Evolutionary conservation across 2,797 vertebrate genomes (phyloP).

Genomic region (Sebastes ruberrimus): DNA sequence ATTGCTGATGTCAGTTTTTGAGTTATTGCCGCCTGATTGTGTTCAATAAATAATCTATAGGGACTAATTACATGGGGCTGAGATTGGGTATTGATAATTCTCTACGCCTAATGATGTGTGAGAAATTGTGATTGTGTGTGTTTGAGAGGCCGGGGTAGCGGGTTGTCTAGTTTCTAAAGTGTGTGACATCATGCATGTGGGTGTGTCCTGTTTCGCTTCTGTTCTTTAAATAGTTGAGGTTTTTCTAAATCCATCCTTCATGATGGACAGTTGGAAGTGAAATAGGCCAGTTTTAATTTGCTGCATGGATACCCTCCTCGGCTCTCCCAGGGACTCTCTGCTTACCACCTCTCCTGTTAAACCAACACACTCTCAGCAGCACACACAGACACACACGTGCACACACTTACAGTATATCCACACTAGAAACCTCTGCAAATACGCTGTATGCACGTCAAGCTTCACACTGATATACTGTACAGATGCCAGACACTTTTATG

Average conservation of each 20-base stretch:
- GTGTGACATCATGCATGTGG: conserved; percentile 24
- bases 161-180: conserved; percentile 9
- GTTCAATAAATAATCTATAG: conserved; percentile 70
- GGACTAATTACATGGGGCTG: conserved; percentile 68
- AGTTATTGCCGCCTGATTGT: conserved; percentile 60
- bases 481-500: conserved; percentile 6
- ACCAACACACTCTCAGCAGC: conserved; percentile 32
- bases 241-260: conserved; percentile 73
- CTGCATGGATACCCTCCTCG: conserved; percentile 78
- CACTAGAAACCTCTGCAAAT: background rate
- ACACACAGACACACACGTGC: background rate
- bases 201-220: conserved; percentile 39
- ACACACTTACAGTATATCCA: background rate
- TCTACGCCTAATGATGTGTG: conserved; percentile 52
- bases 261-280: conserved; percentile 82
- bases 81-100: conserved; percentile 68
- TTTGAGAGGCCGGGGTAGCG: background rate
- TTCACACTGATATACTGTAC: conserved; percentile 2
- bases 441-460: background rate
- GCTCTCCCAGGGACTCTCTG: conserved; percentile 70
- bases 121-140: conserved; percentile 28
- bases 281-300: conserved; percentile 83
- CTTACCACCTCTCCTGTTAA: conserved; percentile 67
- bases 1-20: conserved; percentile 60
- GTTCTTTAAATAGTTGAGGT: conserved; percentile 43